These are phyloP conservation scores for Poeciliopsis turrubarensis DNA, from an alignment of 2,113 vertebrate species.

Conservation along the genomic window DNA sequence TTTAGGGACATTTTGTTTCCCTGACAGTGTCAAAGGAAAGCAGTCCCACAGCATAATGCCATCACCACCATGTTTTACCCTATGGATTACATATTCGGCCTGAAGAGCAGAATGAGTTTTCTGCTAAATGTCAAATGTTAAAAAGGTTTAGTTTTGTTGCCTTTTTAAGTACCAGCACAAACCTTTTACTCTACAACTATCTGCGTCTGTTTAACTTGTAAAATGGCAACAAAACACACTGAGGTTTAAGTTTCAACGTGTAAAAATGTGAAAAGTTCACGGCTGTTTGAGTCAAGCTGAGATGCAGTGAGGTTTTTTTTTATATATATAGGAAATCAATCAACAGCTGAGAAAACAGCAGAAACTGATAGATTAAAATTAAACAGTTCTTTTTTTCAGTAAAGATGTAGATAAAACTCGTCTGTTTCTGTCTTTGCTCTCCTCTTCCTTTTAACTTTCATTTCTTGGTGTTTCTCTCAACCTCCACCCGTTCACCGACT, in stretches of 20 bases:
- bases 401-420: not conserved
- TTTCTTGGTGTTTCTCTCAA: constrained; percentile 5
- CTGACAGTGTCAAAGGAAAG: not conserved
- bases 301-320: no score
- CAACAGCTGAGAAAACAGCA: not conserved
- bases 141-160: no score
- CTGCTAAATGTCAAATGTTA: no score
- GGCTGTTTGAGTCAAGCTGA: no score
- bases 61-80: not conserved
- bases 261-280: no score
- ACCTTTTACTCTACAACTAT: no score
- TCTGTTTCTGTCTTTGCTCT: not conserved
- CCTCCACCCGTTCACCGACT: not conserved
- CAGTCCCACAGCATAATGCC: not conserved
- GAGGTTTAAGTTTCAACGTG: no score
- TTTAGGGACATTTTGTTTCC: not conserved
- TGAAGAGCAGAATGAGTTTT: no score
- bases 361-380: not conserved
- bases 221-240: no score
- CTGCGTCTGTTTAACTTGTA: no score
- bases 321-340: not conserved
- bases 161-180: no score
- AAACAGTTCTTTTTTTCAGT: not conserved
- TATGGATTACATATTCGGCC: not conserved
- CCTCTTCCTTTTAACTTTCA: constrained; percentile 1